Percentiles rank a stretch among this genome's conserved stretches.
These are phyloP conservation scores for Hormiphora californensis DNA, from an alignment of 37 sponge, comb jelly and placozoan species.

Conservation along the genomic window DNA sequence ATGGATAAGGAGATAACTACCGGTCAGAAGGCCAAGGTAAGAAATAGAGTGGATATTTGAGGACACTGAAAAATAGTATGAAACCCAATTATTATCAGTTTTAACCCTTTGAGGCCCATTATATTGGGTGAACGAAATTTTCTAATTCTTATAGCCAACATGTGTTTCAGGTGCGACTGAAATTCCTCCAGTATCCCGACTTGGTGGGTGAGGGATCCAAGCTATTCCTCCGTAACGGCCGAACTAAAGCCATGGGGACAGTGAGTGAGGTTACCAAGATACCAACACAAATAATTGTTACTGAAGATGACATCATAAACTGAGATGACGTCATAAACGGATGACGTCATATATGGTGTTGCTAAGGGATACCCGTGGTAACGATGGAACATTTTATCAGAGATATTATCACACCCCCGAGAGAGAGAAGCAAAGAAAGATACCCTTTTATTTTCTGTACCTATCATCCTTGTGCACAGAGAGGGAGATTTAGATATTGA, in stretches of 20 bases:
- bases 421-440: too few relatives aligned
- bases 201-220: not conserved
- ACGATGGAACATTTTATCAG: too few relatives aligned
- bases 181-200: slow-evolving; percentile 44
- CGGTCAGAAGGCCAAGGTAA: slow-evolving; percentile 47
- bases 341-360: too few relatives aligned
- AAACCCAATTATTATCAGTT: too few relatives aligned
- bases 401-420: too few relatives aligned
- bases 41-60: not conserved
- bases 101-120: too few relatives aligned
- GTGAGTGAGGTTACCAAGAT: not conserved
- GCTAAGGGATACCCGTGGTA: too few relatives aligned
- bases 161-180: slow-evolving; percentile 26
- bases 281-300: not conserved
- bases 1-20: slow-evolving; percentile 38
- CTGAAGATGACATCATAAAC: not conserved
- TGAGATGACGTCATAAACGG: too few relatives aligned
- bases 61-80: not conserved
- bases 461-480: too few relatives aligned
- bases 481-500: too few relatives aligned
- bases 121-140: not conserved
- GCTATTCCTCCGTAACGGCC: slow-evolving; percentile 26
- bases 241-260: slow-evolving; percentile 45
- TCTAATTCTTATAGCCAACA: not conserved
- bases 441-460: too few relatives aligned